These are phyloP conservation scores for Brachyhypopomus gauderio DNA, from an alignment of 2,113 vertebrate genomes.

Conservation along the genomic window DNA sequence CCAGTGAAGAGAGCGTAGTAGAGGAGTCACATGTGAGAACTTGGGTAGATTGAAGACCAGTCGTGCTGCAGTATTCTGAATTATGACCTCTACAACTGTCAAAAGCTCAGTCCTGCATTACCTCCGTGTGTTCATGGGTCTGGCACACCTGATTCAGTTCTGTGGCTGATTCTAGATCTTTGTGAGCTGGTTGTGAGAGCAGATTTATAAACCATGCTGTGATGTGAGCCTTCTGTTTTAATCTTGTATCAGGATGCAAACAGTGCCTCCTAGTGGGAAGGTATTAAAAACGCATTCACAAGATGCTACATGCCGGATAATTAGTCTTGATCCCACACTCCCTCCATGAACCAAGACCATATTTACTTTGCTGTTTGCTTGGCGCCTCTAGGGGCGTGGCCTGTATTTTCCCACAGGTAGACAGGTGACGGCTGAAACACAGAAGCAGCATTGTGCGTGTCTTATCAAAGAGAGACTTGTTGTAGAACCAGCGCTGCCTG, in stretches of 20 bases:
- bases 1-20: too few relatives aligned
- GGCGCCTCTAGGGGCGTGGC: conserved; percentile 22
- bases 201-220: neutral
- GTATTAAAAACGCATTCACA: neutral
- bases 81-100: too few relatives aligned
- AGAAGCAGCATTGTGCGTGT: conserved; percentile 72
- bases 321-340: neutral
- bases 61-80: too few relatives aligned
- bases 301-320: neutral
- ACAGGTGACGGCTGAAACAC: conserved; percentile 57
- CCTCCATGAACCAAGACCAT: neutral
- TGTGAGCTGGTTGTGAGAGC: neutral
- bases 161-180: neutral
- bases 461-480: conserved; percentile 75
- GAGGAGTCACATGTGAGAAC: too few relatives aligned
- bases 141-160: neutral
- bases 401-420: conserved; percentile 38
- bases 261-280: conserved; percentile 70
- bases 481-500: conserved; percentile 65
- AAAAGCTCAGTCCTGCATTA: too few relatives aligned
- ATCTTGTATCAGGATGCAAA: conserved; percentile 31
- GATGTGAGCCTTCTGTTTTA: neutral
- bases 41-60: too few relatives aligned
- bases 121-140: neutral
- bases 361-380: conserved; percentile 23